These are phyloP conservation scores for Drosophila quadrilineata DNA, from an alignment of 1,140 invertebrate species.

Conservation along the genomic window DNA sequence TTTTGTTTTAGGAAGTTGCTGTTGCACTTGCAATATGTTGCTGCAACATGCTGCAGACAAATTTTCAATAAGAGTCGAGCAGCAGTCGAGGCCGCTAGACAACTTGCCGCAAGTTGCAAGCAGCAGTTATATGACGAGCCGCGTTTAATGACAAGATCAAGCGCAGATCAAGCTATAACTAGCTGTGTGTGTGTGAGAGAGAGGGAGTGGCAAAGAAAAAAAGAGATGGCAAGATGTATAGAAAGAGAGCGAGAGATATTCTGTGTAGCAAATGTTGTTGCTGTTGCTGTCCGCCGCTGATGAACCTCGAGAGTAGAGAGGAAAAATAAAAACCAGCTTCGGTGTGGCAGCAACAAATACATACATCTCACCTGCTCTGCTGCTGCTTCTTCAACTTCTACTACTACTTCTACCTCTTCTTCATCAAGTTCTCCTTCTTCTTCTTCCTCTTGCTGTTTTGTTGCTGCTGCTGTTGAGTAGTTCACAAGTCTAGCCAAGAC, in stretches of 20 bases:
- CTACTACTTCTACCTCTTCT: conserved; percentile 30
- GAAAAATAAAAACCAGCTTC: conserved; percentile 70
- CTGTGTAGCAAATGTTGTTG: conserved; percentile 63
- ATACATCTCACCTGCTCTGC: conserved; percentile 60
- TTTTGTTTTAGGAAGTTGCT: conserved; percentile 69
- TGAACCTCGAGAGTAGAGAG: conserved; percentile 66
- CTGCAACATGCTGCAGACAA: conserved; percentile 51
- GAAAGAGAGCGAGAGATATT: too few species aligned
- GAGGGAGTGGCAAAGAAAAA: neutral
- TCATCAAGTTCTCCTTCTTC: conserved; percentile 22
- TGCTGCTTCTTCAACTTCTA: conserved; percentile 37
- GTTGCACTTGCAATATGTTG: conserved; percentile 57
- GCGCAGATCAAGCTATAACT: conserved; percentile 48
- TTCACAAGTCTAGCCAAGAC: conserved; percentile 57
- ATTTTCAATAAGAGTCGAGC: conserved; percentile 56
- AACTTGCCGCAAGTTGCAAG: conserved; percentile 32
- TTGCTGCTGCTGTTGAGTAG: conserved; percentile 39
- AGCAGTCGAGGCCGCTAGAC: conserved; percentile 36
- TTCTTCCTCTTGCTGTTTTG: conserved; percentile 36
- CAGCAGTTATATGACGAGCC: conserved; percentile 55
- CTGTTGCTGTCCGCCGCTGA: conserved; percentile 48
- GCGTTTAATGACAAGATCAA: conserved; percentile 77
- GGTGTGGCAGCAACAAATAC: conserved; percentile 52
- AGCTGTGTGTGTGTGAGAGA: neutral
- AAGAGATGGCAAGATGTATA: too few species aligned